Conservation (phyloP, 2,797 vertebrate genomes). For the Philypnodon macrostomus region DNA sequence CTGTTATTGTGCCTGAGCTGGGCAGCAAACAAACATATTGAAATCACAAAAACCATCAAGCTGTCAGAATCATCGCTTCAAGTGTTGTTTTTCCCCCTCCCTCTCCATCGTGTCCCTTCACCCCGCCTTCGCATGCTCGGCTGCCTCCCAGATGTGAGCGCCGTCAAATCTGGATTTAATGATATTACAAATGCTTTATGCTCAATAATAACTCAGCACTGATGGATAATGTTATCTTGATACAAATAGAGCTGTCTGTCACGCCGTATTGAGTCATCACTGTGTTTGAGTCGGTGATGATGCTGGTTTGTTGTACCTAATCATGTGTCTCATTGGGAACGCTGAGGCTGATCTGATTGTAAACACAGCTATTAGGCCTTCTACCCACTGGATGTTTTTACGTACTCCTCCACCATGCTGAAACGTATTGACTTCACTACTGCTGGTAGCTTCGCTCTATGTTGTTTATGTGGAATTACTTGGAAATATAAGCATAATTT, state of each 20-base stretch:
- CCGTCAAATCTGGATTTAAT: conserved; percentile 95
- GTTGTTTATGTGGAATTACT: too few species aligned
- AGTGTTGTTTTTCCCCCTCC: conserved; percentile 73
- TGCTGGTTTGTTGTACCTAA: conserved; percentile 96
- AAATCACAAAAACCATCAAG: conserved; percentile 86
- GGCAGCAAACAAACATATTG: conserved; percentile 96
- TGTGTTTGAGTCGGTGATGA: conserved; percentile 91
- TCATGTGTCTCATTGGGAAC: conserved; percentile 92
- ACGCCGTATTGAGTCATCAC: conserved; percentile 97
- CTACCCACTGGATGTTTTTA: too few species aligned
- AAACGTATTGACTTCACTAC: too few species aligned
- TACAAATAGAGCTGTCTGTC: conserved; percentile 96
- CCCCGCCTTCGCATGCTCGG: conserved; percentile 71
- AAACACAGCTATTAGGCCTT: conserved; percentile 72
- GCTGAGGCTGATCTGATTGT: conserved; percentile 96
- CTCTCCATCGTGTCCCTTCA: conserved; percentile 35
- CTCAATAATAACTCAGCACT: conserved; percentile 96
- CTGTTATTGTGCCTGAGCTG: conserved; percentile 91
- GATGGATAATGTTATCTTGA: conserved; percentile 97
- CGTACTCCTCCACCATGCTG: too few species aligned
- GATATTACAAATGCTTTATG: conserved; percentile 97
- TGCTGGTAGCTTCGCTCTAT: too few species aligned
- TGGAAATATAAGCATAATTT: too few species aligned
- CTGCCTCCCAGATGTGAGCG: conserved; percentile 94
- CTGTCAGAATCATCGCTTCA: conserved; percentile 89